Evolutionary conservation across 2,888 invertebrate genomes (phyloP).

Genomic region (Nephrotoma appendiculata): DNA sequence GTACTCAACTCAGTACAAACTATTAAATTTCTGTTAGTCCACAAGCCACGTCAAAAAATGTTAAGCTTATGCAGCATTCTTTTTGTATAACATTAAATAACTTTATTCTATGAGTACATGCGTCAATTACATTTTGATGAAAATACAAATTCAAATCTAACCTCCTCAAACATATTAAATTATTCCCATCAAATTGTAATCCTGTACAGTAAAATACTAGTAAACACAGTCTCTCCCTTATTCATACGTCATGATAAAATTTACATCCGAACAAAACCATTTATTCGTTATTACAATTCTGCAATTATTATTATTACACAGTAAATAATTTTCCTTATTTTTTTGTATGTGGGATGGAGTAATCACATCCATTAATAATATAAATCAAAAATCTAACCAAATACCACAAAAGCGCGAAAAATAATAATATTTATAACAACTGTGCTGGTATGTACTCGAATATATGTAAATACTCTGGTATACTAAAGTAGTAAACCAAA

Average conservation of each 20-base stretch:
- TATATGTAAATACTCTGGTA: neutral
- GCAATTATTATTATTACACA: neutral
- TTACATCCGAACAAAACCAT: neutral
- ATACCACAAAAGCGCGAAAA: neutral
- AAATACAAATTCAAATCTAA: no score
- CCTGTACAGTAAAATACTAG: neutral
- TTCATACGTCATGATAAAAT: neutral
- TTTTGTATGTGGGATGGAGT: neutral
- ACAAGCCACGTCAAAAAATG: no score
- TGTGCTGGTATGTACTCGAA: neutral
- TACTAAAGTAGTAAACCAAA: neutral
- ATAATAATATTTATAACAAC: neutral
- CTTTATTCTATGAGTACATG: no score
- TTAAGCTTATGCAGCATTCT: no score
- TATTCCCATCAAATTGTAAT: neutral
- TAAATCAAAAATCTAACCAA: neutral
- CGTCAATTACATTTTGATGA: no score
- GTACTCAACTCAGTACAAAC: no score
- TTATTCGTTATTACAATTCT: neutral
- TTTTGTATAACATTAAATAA: no score
- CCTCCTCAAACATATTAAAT: neutral
- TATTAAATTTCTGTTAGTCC: no score
- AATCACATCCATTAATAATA: neutral
- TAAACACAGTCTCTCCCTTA: neutral
- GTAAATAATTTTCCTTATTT: neutral